Evolutionary conservation across 37 sponge, comb jelly and placozoan species (phyloP), one percentile per base, ranked within the genome.

Genomic region (Halichondria panicea): DNA sequence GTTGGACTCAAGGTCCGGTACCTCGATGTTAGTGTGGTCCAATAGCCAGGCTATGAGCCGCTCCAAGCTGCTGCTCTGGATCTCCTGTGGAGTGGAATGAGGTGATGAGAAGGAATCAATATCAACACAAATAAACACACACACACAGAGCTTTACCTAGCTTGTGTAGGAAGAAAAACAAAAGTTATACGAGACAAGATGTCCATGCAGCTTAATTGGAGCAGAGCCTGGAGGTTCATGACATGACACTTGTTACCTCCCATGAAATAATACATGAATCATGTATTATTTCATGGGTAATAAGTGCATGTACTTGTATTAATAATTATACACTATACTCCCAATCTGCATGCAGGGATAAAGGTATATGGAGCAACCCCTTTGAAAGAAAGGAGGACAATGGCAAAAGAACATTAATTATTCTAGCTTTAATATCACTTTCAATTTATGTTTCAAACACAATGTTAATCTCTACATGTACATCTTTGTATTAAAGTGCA

Each of bases 181-280:
- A 76, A 64, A 70, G 9, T 33, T 35, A 50, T 84, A 0, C 24
- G 90, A 55, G 85, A 76, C 24, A 80, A 76, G 41, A 53, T 80
- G 4, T 76, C 85, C 13, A 50, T 81, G 39, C 85, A 90, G 43
- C 55, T 76, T 15, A 71, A 77, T 12, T n/a, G n/a, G n/a, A 81
- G 65, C 81, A n/a, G 81, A 84, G 76, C 90, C 85, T 9, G 81
- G 90, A 71, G 90, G 90, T 87, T n/a, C n/a, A n/a, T n/a, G n/a
- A n/a, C n/a, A n/a, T n/a, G n/a, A n/a, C n/a, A n/a, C n/a, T n/a
- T n/a, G n/a, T n/a, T n/a, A n/a, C n/a, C n/a, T n/a, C n/a, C n/a
- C n/a, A n/a, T n/a, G n/a, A n/a, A n/a, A n/a, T n/a, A n/a, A n/a
- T n/a, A n/a, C n/a, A n/a, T n/a, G 81, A 71, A 0, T 43, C 8